Percentiles rank a stretch among this genome's conserved stretches.
These are phyloP conservation scores for Adoxophyes honmai DNA, from an alignment of 1,140 invertebrate species.

Conservation along the genomic window DNA sequence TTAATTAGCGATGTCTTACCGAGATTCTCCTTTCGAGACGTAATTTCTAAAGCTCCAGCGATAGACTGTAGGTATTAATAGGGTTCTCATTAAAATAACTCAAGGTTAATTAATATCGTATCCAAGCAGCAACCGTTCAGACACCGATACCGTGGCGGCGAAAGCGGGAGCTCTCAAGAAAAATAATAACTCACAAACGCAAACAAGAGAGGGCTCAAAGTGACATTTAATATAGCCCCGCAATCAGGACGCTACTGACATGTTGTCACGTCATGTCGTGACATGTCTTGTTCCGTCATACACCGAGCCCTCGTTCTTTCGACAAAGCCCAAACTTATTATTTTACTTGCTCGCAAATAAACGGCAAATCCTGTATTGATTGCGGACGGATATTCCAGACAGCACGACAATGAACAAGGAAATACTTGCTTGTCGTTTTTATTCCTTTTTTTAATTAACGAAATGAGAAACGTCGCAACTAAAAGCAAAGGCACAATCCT, in stretches of 20 bases:
- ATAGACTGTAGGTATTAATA: not conserved
- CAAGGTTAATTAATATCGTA: not conserved
- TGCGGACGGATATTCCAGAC: too few relatives aligned
- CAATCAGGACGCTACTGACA: not conserved
- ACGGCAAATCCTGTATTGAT: too few relatives aligned
- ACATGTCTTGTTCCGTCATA: conserved; percentile 18
- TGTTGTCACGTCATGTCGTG: conserved; percentile 3
- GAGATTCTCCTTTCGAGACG: not conserved
- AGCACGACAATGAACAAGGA: too few relatives aligned
- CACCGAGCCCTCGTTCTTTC: not conserved
- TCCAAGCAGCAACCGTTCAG: not conserved
- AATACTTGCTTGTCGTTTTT: not conserved
- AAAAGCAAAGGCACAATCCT: conserved; percentile 10
- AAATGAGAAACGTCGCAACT: conserved; percentile 1
- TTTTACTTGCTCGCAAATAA: too few relatives aligned
- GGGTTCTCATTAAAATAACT: not conserved
- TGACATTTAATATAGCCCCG: too few relatives aligned
- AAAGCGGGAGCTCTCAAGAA: not conserved
- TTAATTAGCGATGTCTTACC: not conserved
- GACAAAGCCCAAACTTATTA: too few relatives aligned
- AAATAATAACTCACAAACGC: too few relatives aligned
- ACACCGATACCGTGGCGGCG: not conserved
- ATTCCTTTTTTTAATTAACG: conserved; percentile 6
- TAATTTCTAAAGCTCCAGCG: not conserved
- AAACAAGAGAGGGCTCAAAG: too few relatives aligned